Base-by-base conservation (phyloP, 1,140 invertebrate genomes). In the Bombus balteatus region DNA sequence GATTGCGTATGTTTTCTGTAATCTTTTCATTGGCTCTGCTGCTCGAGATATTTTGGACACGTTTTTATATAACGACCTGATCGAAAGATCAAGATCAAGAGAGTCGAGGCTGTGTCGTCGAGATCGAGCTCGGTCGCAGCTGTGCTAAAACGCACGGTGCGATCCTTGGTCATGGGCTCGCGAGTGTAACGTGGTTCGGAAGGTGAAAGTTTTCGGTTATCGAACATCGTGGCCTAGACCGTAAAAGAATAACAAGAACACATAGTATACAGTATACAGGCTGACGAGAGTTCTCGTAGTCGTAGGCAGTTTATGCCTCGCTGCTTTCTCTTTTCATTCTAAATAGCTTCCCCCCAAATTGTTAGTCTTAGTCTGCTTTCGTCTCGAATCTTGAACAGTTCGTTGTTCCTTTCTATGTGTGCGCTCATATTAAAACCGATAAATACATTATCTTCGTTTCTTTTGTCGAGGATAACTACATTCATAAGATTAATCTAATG, bases 181-280 rank as follows among this genome's bases (percentile, higher is more conserved):
- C 43, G 81, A 79, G 75, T 66, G 78, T 66, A 78, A 78, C 72
- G 66, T 34, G 76, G n/a, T 81, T 85, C 82, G 82, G 87, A 91
- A 87, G 90, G 91, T 93, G 92, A 93, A 93, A 93, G 92, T 92
- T 93, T 90, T 92, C 75, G 83, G 91, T 88, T 93, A 93, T 93
- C 92, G 87, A 92, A 92, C 89, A 90, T 87, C 89, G 86, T 90
- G 92, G 91, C 92, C 92, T 93, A 93, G 92, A 93, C 91, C 92
- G 89, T 90, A 91, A 88, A 91, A 90, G 77, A 87, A 82, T 81
- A 87, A 85, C 82, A 86, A 83, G 87, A 89, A 81, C 72, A 59
- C 66, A 72, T 0, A 62, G 62, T 66, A 65, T 62, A 62, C 62
- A 3, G 18, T 83, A 78, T 68, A 74, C n/a, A 73, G 32, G 12